These are phyloP conservation scores for Phasianus colchicus DNA, from an alignment of 2,113 vertebrate species.

Conservation along the genomic window DNA sequence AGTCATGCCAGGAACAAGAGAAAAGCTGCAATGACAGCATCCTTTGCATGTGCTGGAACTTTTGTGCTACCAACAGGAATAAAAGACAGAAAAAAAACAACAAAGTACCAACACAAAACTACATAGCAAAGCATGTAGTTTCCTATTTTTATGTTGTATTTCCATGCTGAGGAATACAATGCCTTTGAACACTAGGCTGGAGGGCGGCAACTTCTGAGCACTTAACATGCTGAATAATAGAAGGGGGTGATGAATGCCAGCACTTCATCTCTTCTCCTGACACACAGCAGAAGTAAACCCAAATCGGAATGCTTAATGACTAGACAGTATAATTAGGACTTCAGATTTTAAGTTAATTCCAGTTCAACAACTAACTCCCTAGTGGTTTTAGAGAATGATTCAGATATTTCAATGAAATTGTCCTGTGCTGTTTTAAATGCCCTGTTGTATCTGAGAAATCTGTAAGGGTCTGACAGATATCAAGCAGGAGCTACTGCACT, in stretches of 20 bases:
- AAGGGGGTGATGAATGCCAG: neutral
- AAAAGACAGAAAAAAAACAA: neutral
- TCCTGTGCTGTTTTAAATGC: neutral
- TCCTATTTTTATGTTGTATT: neutral
- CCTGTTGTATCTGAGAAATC: neutral
- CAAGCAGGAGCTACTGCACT: neutral
- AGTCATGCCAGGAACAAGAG: neutral
- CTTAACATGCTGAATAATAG: neutral
- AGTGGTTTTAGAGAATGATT: neutral
- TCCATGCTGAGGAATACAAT: neutral
- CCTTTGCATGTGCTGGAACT: neutral
- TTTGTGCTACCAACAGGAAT: neutral
- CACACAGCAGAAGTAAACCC: neutral
- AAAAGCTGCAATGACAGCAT: fast-evolving
- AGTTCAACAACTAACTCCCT: neutral
- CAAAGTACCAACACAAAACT: neutral
- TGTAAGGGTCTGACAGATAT: neutral
- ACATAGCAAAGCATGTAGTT: fast-evolving
- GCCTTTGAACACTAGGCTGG: neutral
- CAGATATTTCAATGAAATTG: neutral
- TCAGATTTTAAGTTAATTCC: neutral
- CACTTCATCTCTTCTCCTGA: neutral
- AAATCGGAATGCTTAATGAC: neutral
- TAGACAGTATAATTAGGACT: neutral
- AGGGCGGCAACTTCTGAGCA: fast-evolving